Conservation (phyloP, 1,140 invertebrate species). For the Zaprionus africanus region DNA sequence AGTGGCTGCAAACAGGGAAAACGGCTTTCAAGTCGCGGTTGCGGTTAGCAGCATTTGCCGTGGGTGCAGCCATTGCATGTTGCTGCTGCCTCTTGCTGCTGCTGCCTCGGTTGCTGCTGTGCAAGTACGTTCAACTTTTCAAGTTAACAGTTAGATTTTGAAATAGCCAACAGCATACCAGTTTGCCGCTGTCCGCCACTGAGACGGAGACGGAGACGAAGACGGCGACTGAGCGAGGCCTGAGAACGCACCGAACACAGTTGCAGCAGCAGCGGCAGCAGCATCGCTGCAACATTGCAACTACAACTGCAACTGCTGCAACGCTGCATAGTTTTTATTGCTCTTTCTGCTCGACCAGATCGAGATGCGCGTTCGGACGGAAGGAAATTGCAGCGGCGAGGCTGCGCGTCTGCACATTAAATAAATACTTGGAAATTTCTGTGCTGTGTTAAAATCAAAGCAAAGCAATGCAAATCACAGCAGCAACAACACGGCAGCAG, state of each 20-base stretch:
- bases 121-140: conserved; percentile 82
- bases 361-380: conserved; percentile 70
- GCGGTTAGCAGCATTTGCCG: conserved; percentile 62
- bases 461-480: conserved; percentile 68
- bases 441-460: conserved; percentile 76
- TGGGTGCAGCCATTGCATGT: conserved; percentile 79
- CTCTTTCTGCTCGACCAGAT: conserved; percentile 40
- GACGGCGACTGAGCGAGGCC: conserved; percentile 16
- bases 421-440: conserved; percentile 73
- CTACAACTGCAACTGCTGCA: conserved; percentile 7
- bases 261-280: conserved; percentile 13
- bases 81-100: conserved; percentile 72
- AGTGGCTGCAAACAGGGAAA: conserved; percentile 76
- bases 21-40: conserved; percentile 73
- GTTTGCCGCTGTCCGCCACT: conserved; percentile 42
- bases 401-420: conserved; percentile 66
- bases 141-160: conserved; percentile 83
- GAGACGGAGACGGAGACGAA: too few species aligned
- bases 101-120: conserved; percentile 24
- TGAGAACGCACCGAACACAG: conserved; percentile 64
- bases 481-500: conserved; percentile 4
- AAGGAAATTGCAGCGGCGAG: conserved; percentile 71
- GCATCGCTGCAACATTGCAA: conserved; percentile 5
- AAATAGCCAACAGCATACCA: conserved; percentile 79
- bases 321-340: conserved; percentile 36